Conservation (phyloP, 2,797 vertebrate genomes). For the Tadarida brasiliensis region DNA sequence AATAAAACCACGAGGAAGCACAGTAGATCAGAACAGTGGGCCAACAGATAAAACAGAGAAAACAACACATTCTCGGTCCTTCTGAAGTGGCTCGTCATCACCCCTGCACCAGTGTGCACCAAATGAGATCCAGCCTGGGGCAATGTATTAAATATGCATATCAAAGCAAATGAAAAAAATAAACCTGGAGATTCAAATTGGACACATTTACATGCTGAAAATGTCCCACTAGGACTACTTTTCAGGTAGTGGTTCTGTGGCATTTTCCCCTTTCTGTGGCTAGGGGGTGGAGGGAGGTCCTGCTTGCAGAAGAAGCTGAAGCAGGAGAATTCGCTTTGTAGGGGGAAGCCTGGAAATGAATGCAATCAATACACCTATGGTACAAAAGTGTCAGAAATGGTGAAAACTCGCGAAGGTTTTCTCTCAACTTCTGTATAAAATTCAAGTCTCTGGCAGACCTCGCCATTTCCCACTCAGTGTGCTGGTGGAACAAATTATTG, state of each 20-base stretch:
- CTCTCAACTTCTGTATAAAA: constrained; percentile 82
- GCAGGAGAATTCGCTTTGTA: not conserved
- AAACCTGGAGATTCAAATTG: constrained; percentile 94
- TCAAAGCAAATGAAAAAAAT: constrained; percentile 98
- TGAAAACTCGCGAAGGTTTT: constrained; percentile 55
- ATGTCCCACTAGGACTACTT: constrained; percentile 80
- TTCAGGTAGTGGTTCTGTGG: constrained; percentile 79
- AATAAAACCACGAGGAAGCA: constrained; percentile 92
- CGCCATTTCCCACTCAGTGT: constrained; percentile 87
- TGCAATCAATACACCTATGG: constrained; percentile 17
- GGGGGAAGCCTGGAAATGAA: constrained; percentile 35
- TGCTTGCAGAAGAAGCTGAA: constrained; percentile 4
- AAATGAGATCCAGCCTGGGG: constrained; percentile 97
- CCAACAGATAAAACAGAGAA: constrained; percentile 89
- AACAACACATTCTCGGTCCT: constrained; percentile 91
- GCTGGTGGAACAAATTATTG: constrained; percentile 90
- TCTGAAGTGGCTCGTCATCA: constrained; percentile 95
- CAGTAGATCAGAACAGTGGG: constrained; percentile 87
- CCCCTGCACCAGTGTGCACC: constrained; percentile 93
- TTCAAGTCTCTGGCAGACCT: constrained; percentile 86
- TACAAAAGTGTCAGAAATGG: constrained; percentile 28
- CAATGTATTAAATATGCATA: constrained; percentile 99
- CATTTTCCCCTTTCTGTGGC: constrained; percentile 19
- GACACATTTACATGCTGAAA: constrained; percentile 92
- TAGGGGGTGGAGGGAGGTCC: not conserved